Evolutionary conservation across 2,888 invertebrate species (phyloP).

Genomic region (Euplagia quadripunctaria): DNA sequence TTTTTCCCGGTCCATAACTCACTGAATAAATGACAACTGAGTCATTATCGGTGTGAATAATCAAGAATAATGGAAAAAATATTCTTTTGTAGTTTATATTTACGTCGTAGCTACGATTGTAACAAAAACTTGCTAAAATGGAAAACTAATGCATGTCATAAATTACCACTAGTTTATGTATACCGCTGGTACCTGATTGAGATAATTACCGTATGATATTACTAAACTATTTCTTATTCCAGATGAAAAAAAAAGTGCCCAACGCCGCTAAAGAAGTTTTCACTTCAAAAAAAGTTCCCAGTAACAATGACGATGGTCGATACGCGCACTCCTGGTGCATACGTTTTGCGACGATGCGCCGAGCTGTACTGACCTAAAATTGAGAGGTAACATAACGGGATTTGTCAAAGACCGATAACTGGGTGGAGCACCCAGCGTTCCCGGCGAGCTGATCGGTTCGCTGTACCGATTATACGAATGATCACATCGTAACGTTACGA

Average conservation of each 20-base stretch:
- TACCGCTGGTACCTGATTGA: too few relatives aligned
- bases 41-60: constrained; percentile 13
- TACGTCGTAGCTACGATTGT: constrained; percentile 10
- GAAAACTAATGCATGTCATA: neutral
- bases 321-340: too few relatives aligned
- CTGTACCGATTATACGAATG: neutral
- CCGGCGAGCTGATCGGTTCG: neutral
- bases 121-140: constrained; percentile 26
- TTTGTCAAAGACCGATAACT: neutral
- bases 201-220: too few relatives aligned
- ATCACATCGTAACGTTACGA: neutral
- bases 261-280: too few relatives aligned
- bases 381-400: neutral
- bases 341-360: neutral
- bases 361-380: neutral
- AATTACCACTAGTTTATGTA: too few relatives aligned
- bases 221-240: too few relatives aligned
- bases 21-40: constrained; percentile 14
- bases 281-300: too few relatives aligned
- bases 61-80: constrained; percentile 4
- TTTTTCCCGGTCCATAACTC: constrained; percentile 23
- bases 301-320: too few relatives aligned
- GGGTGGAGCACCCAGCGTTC: neutral
- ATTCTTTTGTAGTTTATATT: neutral
- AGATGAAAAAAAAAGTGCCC: too few relatives aligned